Conservation (phyloP, 2,113 vertebrate species). For the Dicentrarchus labrax region DNA sequence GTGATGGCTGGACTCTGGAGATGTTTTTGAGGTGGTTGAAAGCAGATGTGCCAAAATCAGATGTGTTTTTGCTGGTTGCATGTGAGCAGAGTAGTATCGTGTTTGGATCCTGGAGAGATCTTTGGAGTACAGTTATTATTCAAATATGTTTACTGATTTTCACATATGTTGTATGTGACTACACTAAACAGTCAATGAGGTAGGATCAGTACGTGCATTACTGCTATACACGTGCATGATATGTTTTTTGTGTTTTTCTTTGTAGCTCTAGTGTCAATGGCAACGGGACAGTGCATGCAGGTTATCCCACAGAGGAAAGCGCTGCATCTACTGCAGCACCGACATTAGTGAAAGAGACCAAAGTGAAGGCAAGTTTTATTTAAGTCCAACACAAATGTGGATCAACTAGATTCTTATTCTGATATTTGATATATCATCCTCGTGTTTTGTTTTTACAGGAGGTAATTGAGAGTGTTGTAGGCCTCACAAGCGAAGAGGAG, state of each 20-base stretch:
- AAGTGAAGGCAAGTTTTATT: slow-evolving; percentile 76
- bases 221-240: not conserved
- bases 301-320: slow-evolving; percentile 65
- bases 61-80: no score
- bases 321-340: slow-evolving; percentile 8
- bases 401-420: not conserved
- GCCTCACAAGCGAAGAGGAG: slow-evolving; percentile 93
- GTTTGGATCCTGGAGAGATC: no score
- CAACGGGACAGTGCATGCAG: slow-evolving; percentile 66
- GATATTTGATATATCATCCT: not conserved
- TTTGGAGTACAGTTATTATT: no score
- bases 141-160: no score
- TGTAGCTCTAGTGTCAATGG: slow-evolving; percentile 80
- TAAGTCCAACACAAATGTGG: not conserved
- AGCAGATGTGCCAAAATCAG: no score
- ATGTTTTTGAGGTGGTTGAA: no score
- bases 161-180: no score
- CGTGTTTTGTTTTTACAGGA: slow-evolving; percentile 83
- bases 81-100: no score
- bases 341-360: slow-evolving; percentile 72
- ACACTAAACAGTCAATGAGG: no score
- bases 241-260: slow-evolving; percentile 4
- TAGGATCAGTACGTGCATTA: no score
- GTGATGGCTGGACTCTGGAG: no score
- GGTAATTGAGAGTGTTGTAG: slow-evolving; percentile 94